Evolutionary conservation across 2,113 vertebrate genomes (phyloP).

Genomic region (Mus spicilegus): DNA sequence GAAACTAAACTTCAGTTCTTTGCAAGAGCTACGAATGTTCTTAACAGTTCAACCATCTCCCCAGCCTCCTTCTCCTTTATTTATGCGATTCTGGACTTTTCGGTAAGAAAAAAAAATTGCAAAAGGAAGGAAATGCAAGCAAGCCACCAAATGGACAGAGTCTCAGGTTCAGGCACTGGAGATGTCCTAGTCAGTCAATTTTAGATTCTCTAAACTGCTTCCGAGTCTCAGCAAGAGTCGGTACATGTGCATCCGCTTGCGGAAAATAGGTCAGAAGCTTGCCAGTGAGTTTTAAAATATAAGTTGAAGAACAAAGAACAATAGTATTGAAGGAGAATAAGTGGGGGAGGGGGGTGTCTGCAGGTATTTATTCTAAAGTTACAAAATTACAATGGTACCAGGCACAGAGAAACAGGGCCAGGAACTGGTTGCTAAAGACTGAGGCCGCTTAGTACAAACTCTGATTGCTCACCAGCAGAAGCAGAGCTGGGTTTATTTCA

Average conservation of each 20-base stretch:
- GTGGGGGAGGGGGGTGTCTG: no score
- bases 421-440: background rate
- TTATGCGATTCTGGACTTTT: background rate
- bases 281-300: background rate
- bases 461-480: background rate
- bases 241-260: accelerated
- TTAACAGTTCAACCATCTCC: background rate
- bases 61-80: background rate
- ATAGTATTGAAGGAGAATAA: background rate
- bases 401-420: background rate
- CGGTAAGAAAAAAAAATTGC: background rate
- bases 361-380: background rate
- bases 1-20: background rate
- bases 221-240: background rate
- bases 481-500: background rate
- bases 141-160: background rate
- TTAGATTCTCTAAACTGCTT: background rate
- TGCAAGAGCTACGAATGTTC: background rate
- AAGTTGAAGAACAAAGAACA: background rate
- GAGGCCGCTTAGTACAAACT: background rate
- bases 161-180: background rate
- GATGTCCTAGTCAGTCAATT: background rate
- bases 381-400: background rate
- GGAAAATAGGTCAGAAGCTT: background rate
- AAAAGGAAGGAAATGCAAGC: background rate